Conservation (phyloP, 2,888 invertebrate species). For the Leptopilina myrica region DNA sequence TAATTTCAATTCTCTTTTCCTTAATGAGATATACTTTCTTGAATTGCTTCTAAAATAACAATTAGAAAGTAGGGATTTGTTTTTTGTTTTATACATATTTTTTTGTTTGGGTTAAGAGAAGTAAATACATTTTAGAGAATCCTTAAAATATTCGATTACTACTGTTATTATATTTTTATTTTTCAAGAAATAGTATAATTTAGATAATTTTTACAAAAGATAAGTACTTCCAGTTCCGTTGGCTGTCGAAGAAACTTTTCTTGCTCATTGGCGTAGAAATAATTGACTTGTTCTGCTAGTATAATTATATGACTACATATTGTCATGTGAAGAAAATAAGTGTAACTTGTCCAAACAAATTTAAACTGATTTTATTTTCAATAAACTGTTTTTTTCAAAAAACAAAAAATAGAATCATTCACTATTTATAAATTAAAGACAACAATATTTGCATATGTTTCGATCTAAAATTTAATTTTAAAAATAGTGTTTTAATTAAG, state of each 20-base stretch:
- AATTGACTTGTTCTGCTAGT: slow-evolving; percentile 6
- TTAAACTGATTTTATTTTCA: not conserved
- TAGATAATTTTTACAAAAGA: not conserved
- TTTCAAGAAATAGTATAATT: not conserved
- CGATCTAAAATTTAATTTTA: too few species aligned
- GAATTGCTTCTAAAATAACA: not conserved
- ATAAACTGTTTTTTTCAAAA: not conserved
- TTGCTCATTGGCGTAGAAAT: slow-evolving; percentile 15
- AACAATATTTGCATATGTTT: too few species aligned
- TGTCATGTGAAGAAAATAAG: slow-evolving; percentile 4
- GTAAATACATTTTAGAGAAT: not conserved
- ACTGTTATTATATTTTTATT: not conserved
- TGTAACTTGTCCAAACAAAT: slow-evolving; percentile 1
- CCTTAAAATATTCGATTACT: not conserved
- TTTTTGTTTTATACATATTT: not conserved
- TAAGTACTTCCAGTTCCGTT: slow-evolving; percentile 4
- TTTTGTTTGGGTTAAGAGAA: not conserved
- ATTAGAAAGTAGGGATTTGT: not conserved
- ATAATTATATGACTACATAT: not conserved
- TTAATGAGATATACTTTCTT: slow-evolving; percentile 8
- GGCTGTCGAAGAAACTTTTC: not conserved
- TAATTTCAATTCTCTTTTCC: not conserved
- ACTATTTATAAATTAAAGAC: too few species aligned
- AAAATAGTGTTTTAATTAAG: too few species aligned
- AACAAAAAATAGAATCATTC: too few species aligned